phyloP scores from a whole-genome alignment of 2,888 invertebrate species.

The Rhimphoctona megacephalus region DNA sequence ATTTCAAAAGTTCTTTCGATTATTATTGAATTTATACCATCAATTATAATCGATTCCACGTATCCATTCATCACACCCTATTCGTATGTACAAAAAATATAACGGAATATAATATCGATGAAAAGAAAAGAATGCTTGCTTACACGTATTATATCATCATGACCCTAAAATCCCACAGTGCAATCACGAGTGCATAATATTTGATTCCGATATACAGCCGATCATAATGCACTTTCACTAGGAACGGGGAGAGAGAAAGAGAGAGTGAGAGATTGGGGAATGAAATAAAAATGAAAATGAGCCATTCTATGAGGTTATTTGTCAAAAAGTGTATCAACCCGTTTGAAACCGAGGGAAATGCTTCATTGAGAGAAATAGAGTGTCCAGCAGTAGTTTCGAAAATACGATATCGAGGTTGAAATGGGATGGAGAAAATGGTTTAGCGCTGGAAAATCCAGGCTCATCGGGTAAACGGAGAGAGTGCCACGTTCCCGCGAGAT shows the following conservation, averaged over 20 bases:
- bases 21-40: background rate
- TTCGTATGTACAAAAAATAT: background rate
- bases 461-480: slow-evolving; percentile 44
- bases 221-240: slow-evolving; percentile 37
- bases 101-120: background rate
- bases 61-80: too few species aligned
- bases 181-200: slow-evolving; percentile 15
- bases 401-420: slow-evolving; percentile 66
- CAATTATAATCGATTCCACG: too few species aligned
- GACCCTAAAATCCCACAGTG: background rate
- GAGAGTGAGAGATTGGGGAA: background rate
- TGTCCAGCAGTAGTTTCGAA: slow-evolving; percentile 29
- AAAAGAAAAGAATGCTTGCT: background rate
- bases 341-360: slow-evolving; percentile 29
- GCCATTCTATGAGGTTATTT: slow-evolving; percentile 51
- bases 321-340: slow-evolving; percentile 41
- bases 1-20: background rate
- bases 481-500: slow-evolving; percentile 53
- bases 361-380: slow-evolving; percentile 63
- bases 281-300: slow-evolving; percentile 49
- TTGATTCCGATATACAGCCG: slow-evolving; percentile 2
- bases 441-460: slow-evolving; percentile 49
- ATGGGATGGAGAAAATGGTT: slow-evolving; percentile 61
- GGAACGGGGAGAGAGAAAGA: background rate
- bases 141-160: background rate